Base-by-base conservation (phyloP, 2,797 vertebrate species). In the Myripristis murdjan region DNA sequence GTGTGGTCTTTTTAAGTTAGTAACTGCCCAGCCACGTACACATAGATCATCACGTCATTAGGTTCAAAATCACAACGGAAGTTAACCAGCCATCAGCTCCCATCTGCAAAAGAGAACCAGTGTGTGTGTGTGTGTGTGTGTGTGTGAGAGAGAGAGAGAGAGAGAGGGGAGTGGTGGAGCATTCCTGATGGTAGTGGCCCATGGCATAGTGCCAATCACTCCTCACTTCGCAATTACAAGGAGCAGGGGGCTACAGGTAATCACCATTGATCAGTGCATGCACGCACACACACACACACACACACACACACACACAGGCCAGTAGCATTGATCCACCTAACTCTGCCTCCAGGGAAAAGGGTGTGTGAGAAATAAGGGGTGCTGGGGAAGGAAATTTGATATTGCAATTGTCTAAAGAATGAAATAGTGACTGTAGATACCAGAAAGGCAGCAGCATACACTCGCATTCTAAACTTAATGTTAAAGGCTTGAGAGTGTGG, bases 221-320 rank as follows among this genome's bases (percentile, higher is more conserved):
- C 90, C 77, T 86, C 91, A 85, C 90, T 87, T 72, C 62, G 68
- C 81, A 92, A 92, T 93, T 93, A 89, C 86, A 90, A 87, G 89
- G 84, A 90, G 89, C 84, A 79, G 69, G 75, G 81, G 81, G 82
- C 86, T 91, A 71, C 68, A 73, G 84, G 86, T 92, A 86, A 91
- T 91, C 87, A 73, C 64, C 82, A 92, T 87, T 91, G 88, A 93
- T 92, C 87, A 74, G 60, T 26, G 12, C 59, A 52, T 7, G 20
- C 44, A 23, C 18, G 23, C 20, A 52, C 49, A 60, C 61, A 73
- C 73, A 72, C 51, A 61, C 55, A 53, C 47, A 56, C 54, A 75
- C 33, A 75, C 63, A 72, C 56, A 72, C 56, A 49, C 64, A 48
- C 6, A 14, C 46, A 20, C 16, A 51, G 64, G 11, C 37, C 37